Evolutionary conservation across 2,797 vertebrate genomes (phyloP).

Genomic region (Helostoma temminkii): DNA sequence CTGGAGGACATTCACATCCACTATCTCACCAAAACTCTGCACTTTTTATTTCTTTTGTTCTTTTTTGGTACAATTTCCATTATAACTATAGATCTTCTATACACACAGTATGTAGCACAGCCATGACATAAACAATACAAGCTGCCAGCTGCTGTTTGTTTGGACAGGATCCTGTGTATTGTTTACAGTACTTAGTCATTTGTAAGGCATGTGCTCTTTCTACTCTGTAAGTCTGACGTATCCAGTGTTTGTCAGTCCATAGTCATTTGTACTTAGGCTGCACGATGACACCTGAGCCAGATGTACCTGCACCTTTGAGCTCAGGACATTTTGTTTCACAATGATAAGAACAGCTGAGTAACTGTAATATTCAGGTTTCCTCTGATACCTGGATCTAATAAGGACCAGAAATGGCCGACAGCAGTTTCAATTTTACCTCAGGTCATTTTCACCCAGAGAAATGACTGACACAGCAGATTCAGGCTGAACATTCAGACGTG

Average conservation of each 20-base stretch:
- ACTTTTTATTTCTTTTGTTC: too few species aligned
- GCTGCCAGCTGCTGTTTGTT: too few species aligned
- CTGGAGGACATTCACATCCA: too few species aligned
- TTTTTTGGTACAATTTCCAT: too few species aligned
- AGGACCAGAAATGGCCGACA: not conserved
- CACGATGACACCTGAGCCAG: not conserved
- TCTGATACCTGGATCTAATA: constrained; percentile 4
- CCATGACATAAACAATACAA: too few species aligned
- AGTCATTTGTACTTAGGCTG: not conserved
- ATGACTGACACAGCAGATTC: constrained; percentile 37
- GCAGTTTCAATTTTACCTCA: constrained; percentile 1
- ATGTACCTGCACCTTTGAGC: not conserved
- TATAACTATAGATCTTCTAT: too few species aligned
- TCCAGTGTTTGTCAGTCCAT: not conserved
- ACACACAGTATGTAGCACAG: too few species aligned
- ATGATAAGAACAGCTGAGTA: not conserved
- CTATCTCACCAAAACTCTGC: too few species aligned
- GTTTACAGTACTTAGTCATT: too few species aligned
- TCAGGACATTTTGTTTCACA: not conserved
- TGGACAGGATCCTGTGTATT: too few species aligned
- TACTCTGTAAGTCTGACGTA: too few species aligned
- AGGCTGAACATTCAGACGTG: constrained; percentile 5
- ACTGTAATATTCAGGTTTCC: not conserved
- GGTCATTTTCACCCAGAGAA: constrained; percentile 36
- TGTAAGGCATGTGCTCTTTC: too few species aligned